Conservation (phyloP, 2,113 vertebrate genomes). For the Pterophyllum scalare region DNA sequence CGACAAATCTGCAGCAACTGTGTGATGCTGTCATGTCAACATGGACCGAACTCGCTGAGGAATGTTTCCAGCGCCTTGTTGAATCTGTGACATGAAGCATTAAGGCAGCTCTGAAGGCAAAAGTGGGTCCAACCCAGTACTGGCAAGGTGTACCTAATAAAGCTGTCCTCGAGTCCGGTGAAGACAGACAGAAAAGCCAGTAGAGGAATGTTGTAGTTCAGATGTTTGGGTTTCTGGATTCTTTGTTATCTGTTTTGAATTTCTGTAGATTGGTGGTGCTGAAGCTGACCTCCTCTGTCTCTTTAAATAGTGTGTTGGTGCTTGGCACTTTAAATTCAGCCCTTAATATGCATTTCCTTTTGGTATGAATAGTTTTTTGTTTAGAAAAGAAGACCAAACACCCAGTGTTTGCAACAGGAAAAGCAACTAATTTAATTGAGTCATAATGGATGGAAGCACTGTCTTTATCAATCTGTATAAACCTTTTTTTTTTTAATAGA, state of each 20-base stretch:
- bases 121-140: fast-evolving
- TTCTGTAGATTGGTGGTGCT: neutral
- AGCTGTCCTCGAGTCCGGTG: neutral
- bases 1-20: neutral
- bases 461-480: neutral
- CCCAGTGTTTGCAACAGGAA: neutral
- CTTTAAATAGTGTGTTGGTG: neutral
- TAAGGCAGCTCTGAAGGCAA: neutral
- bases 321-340: neutral
- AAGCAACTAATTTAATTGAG: neutral
- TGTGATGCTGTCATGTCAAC: neutral
- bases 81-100: neutral
- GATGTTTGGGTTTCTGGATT: neutral
- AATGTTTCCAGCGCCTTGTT: neutral
- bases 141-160: neutral
- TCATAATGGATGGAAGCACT: neutral
- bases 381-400: neutral
- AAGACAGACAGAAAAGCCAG: too few species aligned
- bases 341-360: neutral
- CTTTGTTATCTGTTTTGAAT: fast-evolving
- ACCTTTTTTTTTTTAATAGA: neutral
- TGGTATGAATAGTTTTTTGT: neutral
- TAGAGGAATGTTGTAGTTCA: neutral
- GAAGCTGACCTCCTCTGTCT: neutral
- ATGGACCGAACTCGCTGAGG: neutral